Conservation (phyloP, 2,888 invertebrate genomes). For the Myopa testacea region DNA sequence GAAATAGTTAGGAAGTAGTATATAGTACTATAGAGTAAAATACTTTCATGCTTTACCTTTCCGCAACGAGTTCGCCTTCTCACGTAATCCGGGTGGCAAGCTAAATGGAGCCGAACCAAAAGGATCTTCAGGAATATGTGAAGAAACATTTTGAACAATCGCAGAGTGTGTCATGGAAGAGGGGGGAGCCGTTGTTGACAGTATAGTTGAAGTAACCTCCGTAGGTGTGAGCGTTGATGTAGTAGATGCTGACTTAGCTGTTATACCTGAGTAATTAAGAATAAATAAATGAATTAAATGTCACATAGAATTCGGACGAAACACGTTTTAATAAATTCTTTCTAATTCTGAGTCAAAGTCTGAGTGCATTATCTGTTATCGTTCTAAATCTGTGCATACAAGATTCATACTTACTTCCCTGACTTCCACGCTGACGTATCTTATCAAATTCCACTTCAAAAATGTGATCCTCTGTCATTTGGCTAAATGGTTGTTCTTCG, state of each 20-base stretch:
- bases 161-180: constrained; percentile 28
- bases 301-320: background rate
- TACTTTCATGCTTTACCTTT: constrained; percentile 69
- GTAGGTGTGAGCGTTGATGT: constrained; percentile 66
- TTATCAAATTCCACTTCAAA: constrained; percentile 88
- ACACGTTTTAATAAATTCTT: no score
- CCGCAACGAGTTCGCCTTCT: constrained; percentile 66
- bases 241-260: constrained; percentile 66
- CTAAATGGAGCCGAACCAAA: constrained; percentile 87
- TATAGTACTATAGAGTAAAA: constrained; percentile 42
- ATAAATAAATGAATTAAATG: background rate
- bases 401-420: constrained; percentile 74
- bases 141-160: constrained; percentile 40
- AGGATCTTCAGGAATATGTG: constrained; percentile 75
- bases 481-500: constrained; percentile 79
- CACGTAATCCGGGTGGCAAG: constrained; percentile 72
- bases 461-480: constrained; percentile 82
- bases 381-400: background rate
- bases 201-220: constrained; percentile 52
- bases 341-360: no score
- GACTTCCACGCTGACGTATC: constrained; percentile 79
- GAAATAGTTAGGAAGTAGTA: constrained; percentile 25
- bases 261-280: constrained; percentile 58
- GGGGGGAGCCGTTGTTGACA: constrained; percentile 30
- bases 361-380: no score